Evolutionary conservation across 2,797 vertebrate genomes (phyloP), one percentile per base, ranked within the genome.

Genomic region (Sebastes miniatus): DNA sequence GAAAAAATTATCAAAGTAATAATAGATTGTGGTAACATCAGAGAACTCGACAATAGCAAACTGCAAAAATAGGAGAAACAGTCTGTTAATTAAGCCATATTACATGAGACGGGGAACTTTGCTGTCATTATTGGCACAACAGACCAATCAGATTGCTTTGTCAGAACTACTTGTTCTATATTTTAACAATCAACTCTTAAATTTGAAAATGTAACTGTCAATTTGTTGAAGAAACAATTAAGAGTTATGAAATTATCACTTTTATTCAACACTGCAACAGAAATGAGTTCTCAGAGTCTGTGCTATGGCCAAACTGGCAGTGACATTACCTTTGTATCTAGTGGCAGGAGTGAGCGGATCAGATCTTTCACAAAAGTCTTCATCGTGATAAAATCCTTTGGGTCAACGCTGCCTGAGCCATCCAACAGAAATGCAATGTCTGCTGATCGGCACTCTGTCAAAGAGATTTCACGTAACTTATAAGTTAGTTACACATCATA

Each of bases 391-490:
- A 95, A 96, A 6, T 95, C 85, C 0, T 8, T 0, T 0, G 0
- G 0, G 1, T 0, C 0, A 3, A 90, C 89, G 32, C 95, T 96
- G 16, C 94, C 93, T 36, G 95, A 96, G 6, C 95, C 95, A 34
- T 96, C 95, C 78, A 96, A 39, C 6, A 96, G 82, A 83, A 96
- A 95, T 1, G 92, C 93, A 8, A 96, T 94, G 59, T 96, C 95
- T 66, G 92, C 87, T 73, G 3, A 16, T 14, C 0, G 86, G 73
- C 95, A 96, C 2, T 84, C 95, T 96, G 84, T 65, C 2, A 78
- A 65, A 78, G 20, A 63, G 27, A 71, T 47, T 31, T 62, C 25
- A 29, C 14, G 18, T 8, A 9, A 43, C 7, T n/a, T 16, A 27
- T 6, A n/a, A 43, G 31, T 80, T 13, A 20, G 25, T 56, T 56